A percentile compares a stretch with the other conserved stretches of the same genome.
Evolutionary conservation across 2,113 vertebrate genomes (phyloP).

Genomic region (Xiphophorus maculatus): DNA sequence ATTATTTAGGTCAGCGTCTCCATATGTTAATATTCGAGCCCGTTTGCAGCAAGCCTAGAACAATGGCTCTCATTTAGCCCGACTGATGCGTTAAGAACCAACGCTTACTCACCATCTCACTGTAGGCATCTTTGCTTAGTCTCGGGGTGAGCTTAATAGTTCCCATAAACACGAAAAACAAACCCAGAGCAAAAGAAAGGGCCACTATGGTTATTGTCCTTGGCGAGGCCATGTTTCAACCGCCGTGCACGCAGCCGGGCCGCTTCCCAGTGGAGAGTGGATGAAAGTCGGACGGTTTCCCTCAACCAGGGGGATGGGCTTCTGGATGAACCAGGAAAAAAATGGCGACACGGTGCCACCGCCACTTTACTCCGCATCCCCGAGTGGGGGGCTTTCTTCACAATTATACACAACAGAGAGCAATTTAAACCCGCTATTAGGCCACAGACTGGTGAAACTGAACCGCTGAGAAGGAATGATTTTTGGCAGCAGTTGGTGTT

Average conservation of each 20-base stretch:
- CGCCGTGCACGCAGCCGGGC: slow-evolving; percentile 20
- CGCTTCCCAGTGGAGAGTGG: slow-evolving; percentile 45
- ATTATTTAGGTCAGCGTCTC: slow-evolving; percentile 56
- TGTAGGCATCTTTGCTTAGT: slow-evolving; percentile 96
- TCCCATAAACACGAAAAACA: slow-evolving; percentile 98
- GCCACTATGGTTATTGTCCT: slow-evolving; percentile 92
- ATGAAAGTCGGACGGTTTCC: slow-evolving; percentile 30
- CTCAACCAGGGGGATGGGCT: slow-evolving; percentile 64
- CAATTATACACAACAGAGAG: background rate
- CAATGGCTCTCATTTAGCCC: slow-evolving; percentile 59
- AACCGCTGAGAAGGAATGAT: too few relatives aligned
- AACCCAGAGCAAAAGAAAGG: slow-evolving; percentile 92
- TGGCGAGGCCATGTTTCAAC: slow-evolving; percentile 88
- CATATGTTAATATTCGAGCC: slow-evolving; percentile 27
- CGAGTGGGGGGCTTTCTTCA: background rate
- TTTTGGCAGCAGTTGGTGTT: background rate
- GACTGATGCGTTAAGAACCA: background rate
- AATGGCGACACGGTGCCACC: slow-evolving; percentile 44
- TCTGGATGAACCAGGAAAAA: slow-evolving; percentile 27
- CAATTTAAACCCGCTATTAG: background rate
- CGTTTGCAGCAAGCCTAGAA: slow-evolving; percentile 41
- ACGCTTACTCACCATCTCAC: slow-evolving; percentile 92
- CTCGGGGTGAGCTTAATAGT: slow-evolving; percentile 96
- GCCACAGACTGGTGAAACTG: background rate
- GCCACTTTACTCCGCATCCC: slow-evolving; percentile 11